Conservation (phyloP, 2,113 vertebrate genomes). For the Caranx ignobilis region DNA sequence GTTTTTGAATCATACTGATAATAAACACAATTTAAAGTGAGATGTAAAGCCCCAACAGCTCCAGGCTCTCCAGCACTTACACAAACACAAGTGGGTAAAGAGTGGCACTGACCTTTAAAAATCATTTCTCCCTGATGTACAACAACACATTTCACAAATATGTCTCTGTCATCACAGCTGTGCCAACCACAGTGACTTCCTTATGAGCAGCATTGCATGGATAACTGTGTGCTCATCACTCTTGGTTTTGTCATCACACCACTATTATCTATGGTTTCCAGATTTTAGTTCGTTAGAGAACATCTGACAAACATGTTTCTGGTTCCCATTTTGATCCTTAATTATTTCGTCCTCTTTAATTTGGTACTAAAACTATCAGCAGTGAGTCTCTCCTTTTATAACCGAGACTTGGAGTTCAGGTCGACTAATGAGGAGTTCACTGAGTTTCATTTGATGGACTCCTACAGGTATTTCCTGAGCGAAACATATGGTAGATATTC, state of each 20-base stretch:
- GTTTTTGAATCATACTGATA: neutral
- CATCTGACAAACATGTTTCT: conserved; percentile 10
- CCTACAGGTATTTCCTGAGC: neutral
- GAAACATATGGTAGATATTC: neutral
- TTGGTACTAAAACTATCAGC: neutral
- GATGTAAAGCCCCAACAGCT: neutral
- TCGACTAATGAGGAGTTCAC: neutral
- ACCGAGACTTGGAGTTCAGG: neutral
- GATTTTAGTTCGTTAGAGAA: neutral
- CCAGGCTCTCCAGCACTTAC: neutral
- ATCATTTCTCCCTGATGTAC: neutral
- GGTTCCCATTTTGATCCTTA: conserved; percentile 4
- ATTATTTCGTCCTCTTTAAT: neutral
- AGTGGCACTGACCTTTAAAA: too few species aligned
- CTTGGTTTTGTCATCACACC: too few species aligned
- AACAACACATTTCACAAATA: neutral
- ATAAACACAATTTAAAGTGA: neutral
- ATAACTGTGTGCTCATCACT: too few species aligned
- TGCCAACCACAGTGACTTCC: too few species aligned
- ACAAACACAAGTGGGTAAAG: neutral
- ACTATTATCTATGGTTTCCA: too few species aligned
- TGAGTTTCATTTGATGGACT: conserved; percentile 2
- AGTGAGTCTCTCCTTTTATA: neutral
- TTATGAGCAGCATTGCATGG: too few species aligned
- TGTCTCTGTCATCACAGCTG: too few species aligned